Base-by-base conservation (phyloP, 2,888 invertebrate species). In the Cosmopolites sordidus region DNA sequence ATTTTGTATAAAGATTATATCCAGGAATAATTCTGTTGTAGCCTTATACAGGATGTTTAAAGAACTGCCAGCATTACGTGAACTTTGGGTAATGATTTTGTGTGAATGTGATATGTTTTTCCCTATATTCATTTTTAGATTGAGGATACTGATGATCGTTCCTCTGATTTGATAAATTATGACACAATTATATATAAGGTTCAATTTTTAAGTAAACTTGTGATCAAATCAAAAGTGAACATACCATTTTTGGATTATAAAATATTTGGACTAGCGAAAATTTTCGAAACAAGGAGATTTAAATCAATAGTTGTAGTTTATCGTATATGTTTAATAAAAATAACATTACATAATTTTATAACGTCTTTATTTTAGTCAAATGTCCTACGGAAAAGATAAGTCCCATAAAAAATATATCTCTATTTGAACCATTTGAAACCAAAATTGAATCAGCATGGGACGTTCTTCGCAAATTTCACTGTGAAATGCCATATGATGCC, bases 181-280 rank as follows among this genome's bases (percentile, higher is more conserved):
- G 56, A 59, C 49, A 41, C 44, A 38, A 50, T 62, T 17, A 56
- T 60, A n/a, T 46, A 42, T 27, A 41, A 51, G 18, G 27, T 64
- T 40, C 47, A 56, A 42, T 58, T 59, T 56, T 49, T 62, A 16
- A 57, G 55, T 27, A 62, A 60, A 54, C 52, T 62, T 44, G 62
- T 63, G 37, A 56, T 64, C 12, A 62, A 61, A 58, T 60, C 62
- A 38, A 60, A 56, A 48, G 54, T 46, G 47, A 47, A 54, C 38
- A 49, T 62, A 14, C 58, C 64, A 29, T 56, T 53, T 40, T 55
- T 58, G 48, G 62, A 62, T 40, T 60, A 61, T 48, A 60, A 49
- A 41, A 56, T 51, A 27, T 46, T 55, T 22, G 62, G 61, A 29
- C 50, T 64, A 30, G 56, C 58, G 6, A 61, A 59, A 51, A 56